Conservation (phyloP, 1,140 invertebrate genomes). For the Augochlora pura region DNA sequence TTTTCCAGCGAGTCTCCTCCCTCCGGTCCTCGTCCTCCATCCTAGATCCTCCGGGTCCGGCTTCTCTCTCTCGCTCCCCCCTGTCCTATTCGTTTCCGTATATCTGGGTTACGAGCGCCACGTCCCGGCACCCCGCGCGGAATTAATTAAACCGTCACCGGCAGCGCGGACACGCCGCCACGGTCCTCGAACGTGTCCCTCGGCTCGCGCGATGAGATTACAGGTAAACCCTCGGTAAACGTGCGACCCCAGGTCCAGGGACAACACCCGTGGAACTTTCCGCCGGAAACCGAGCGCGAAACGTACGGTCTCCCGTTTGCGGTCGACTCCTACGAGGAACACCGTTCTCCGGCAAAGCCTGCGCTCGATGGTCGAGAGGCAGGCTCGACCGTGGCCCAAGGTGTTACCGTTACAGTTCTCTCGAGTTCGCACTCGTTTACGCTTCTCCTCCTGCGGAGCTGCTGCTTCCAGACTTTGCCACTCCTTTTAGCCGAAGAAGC, state of each 20-base stretch:
- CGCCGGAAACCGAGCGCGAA: not conserved
- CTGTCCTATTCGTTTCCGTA: constrained; percentile 21
- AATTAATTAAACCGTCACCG: constrained; percentile 64
- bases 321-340: not conserved
- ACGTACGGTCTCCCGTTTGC: not conserved
- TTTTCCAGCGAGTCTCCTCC: not conserved
- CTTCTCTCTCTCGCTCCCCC: not conserved
- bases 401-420: too few species aligned
- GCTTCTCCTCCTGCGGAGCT: too few species aligned
- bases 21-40: too few species aligned
- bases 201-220: constrained; percentile 29
- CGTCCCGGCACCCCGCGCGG: constrained; percentile 40
- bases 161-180: constrained; percentile 24
- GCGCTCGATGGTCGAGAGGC: too few species aligned
- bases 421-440: too few species aligned
- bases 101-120: constrained; percentile 57
- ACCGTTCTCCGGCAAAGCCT: not conserved
- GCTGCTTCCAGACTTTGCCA: too few species aligned
- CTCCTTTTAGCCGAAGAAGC: too few species aligned
- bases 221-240: constrained; percentile 31
- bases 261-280: not conserved
- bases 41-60: too few species aligned
- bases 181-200: constrained; percentile 1
- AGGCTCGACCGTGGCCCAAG: too few species aligned
- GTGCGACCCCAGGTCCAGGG: not conserved